Conservation (phyloP, 2,888 invertebrate genomes). For the Limnephilus rhombicus region DNA sequence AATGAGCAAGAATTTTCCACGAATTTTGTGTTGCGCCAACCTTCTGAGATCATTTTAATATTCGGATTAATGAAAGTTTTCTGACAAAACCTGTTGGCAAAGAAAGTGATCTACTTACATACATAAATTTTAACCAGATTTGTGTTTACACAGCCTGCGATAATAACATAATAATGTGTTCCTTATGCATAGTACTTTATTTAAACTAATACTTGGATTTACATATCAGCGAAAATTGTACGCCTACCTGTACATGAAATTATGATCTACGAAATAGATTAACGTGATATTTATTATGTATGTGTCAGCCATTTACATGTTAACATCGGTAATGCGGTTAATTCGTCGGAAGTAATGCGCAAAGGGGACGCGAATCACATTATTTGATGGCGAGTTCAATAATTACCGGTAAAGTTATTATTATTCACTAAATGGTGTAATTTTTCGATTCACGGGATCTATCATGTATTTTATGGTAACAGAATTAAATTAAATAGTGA, state of each 20-base stretch:
- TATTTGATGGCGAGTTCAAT: neutral
- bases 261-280: neutral
- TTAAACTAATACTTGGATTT: neutral
- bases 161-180: neutral
- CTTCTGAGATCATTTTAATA: neutral
- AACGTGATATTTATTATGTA: neutral
- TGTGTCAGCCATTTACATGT: slow-evolving; percentile 41
- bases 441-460: neutral
- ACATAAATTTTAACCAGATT: slow-evolving; percentile 49
- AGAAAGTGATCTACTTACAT: slow-evolving; percentile 61
- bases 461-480: neutral
- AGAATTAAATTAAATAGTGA: no score
- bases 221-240: neutral
- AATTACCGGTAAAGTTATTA: neutral
- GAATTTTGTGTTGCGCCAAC: neutral
- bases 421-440: neutral
- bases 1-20: neutral
- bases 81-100: slow-evolving; percentile 54
- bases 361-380: neutral
- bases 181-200: neutral
- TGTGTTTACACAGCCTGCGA: neutral
- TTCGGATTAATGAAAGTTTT: neutral
- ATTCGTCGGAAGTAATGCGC: neutral
- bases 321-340: slow-evolving; percentile 7
- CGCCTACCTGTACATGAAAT: neutral